These are phyloP conservation scores for Hystrix brachyura DNA, from an alignment of 2,113 vertebrate species.

Conservation along the genomic window DNA sequence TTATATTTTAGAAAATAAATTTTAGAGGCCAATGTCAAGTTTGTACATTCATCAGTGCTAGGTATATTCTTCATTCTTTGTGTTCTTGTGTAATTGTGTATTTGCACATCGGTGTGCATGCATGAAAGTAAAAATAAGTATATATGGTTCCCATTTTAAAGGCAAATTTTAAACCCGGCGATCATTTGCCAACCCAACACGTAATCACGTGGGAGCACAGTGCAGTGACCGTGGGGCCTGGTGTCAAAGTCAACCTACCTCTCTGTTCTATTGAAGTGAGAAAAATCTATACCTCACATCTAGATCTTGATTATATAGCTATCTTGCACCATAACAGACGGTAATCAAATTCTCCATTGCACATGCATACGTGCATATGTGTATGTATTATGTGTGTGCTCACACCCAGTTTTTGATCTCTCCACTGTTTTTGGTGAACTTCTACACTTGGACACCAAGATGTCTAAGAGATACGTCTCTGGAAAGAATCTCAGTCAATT, in stretches of 20 bases:
- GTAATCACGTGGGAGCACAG: background rate
- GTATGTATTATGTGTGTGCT: background rate
- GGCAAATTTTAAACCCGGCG: background rate
- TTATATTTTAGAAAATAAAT: background rate
- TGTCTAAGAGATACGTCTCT: background rate
- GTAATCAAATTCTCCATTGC: background rate
- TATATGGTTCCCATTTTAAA: background rate
- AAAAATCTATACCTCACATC: background rate
- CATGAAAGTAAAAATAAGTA: background rate
- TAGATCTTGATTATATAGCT: background rate
- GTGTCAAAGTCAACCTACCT: background rate
- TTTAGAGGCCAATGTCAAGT: background rate
- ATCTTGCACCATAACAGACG: background rate
- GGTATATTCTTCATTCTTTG: background rate
- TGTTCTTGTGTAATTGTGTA: background rate
- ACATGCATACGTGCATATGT: background rate
- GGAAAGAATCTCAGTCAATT: background rate
- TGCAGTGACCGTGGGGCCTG: background rate
- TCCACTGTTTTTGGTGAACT: background rate
- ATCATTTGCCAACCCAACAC: background rate
- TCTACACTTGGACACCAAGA: background rate
- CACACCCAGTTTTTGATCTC: background rate
- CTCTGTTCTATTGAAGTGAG: background rate
- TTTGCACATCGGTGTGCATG: background rate
- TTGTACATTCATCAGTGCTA: background rate